Conservation (phyloP, 2,797 vertebrate genomes). For the Rhinogobio ventralis region DNA sequence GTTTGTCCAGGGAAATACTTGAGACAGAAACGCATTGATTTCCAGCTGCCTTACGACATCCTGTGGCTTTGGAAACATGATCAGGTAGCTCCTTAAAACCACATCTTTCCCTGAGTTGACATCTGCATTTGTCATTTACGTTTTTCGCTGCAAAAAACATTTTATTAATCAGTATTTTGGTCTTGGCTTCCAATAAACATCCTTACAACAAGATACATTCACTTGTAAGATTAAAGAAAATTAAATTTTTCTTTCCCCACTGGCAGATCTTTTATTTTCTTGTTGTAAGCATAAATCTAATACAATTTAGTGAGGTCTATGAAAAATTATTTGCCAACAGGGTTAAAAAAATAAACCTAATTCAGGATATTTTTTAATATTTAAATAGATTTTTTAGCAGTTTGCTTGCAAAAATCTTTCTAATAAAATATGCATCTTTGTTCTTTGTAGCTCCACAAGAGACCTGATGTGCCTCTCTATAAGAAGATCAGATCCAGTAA, state of each 20-base stretch:
- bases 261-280: background rate
- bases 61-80: constrained; percentile 99
- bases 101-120: background rate
- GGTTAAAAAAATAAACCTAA: background rate
- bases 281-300: background rate
- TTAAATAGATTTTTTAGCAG: background rate
- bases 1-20: constrained; percentile 91
- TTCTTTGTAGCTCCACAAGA: constrained; percentile 79
- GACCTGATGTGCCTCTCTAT: constrained; percentile 83
- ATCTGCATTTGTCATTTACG: constrained; percentile 5
- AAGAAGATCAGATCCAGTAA: constrained; percentile 85
- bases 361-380: background rate
- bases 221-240: background rate
- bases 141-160: background rate
- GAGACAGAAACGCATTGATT: constrained; percentile 97
- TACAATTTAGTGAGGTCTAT: background rate
- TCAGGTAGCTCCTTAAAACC: constrained; percentile 82
- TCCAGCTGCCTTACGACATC: constrained; percentile 99
- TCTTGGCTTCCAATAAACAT: constrained; percentile 13
- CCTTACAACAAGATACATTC: background rate
- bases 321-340: background rate
- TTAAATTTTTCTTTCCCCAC: background rate
- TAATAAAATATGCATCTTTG: background rate
- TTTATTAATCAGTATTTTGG: background rate
- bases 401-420: background rate